Base-by-base conservation (phyloP, 2,113 vertebrate genomes). In the Stigmatopora nigra region DNA sequence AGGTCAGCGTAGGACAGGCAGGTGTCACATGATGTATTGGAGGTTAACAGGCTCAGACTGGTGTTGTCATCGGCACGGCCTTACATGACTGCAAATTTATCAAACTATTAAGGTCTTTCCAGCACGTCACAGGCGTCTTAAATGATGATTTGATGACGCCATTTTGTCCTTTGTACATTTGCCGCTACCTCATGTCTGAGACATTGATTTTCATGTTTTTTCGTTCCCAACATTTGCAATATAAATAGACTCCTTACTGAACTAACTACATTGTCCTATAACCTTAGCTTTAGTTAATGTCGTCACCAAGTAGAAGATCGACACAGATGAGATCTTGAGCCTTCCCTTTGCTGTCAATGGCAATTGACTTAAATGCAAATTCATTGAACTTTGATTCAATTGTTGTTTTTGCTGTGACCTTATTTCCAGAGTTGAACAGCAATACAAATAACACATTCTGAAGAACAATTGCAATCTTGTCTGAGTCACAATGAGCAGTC, bases 21-120 rank as follows among this genome's bases (percentile, higher is more conserved):
- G 78, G 80, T 80, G 79, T 71, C 83, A 79, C 73, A 80, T 73
- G 83, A 84, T 80, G 73, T 8, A 73, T 76, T 73, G 72, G 64
- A 74, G 83, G 81, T 78, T 78, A 85, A 79, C 76, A 69, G 73
- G 56, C 60, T 75, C 65, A 2, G 55, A 70, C 75, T 70, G 41
- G 71, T 61, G 70, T 67, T 67, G 58, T 63, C 48, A 19, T 60
- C 52, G 7, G 59, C 44, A 77, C 52, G 47, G 70, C 44, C 46
- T 53, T 58, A 64, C 60, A 60, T 55, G 52, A 55, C 52, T 19
- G 71, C 31, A 63, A 62, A 17, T 68, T 64, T 57, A 6, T 70
- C 16, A 77, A 73, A 69, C 65, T 61, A 61, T 57, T 58, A 11
- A 48, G 63, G 31, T 53, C 16, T 5, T 59, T 12, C 14, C 46